These are phyloP conservation scores for Oenanthe melanoleuca DNA, from an alignment of 2,113 vertebrate genomes.

Conservation along the genomic window DNA sequence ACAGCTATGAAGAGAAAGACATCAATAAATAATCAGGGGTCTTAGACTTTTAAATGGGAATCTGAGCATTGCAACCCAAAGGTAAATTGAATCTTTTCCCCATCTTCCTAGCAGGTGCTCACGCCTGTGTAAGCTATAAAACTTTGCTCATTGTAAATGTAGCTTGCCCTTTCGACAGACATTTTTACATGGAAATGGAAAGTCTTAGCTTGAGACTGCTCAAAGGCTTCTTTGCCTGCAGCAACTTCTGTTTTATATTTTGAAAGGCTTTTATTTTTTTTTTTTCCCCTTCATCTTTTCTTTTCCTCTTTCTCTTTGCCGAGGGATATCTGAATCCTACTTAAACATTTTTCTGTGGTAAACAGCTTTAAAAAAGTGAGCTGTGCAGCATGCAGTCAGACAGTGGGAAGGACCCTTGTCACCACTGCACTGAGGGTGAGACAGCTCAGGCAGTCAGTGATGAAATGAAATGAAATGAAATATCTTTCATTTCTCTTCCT, in stretches of 20 bases:
- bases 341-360: constrained; percentile 45
- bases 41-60: constrained; percentile 96
- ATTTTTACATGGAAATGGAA: constrained; percentile 77
- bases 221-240: constrained; percentile 46
- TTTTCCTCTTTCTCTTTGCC: constrained; percentile 36
- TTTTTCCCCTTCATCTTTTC: background rate
- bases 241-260: constrained; percentile 53
- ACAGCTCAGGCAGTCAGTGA: background rate
- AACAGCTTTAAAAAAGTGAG: constrained; percentile 7
- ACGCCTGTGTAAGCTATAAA: constrained; percentile 54
- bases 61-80: constrained; percentile 83
- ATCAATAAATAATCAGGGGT: constrained; percentile 98
- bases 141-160: constrained; percentile 68
- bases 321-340: constrained; percentile 44
- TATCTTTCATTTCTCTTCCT: background rate
- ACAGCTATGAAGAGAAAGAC: constrained; percentile 84
- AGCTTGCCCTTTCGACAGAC: constrained; percentile 64
- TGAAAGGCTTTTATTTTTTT: background rate
- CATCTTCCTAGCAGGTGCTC: constrained; percentile 61
- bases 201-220: constrained; percentile 56
- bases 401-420: background rate
- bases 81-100: constrained; percentile 86
- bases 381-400: background rate
- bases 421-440: background rate
- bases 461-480: background rate